Conservation (phyloP, 2,113 vertebrate species). For the Pygoscelis adeliae region DNA sequence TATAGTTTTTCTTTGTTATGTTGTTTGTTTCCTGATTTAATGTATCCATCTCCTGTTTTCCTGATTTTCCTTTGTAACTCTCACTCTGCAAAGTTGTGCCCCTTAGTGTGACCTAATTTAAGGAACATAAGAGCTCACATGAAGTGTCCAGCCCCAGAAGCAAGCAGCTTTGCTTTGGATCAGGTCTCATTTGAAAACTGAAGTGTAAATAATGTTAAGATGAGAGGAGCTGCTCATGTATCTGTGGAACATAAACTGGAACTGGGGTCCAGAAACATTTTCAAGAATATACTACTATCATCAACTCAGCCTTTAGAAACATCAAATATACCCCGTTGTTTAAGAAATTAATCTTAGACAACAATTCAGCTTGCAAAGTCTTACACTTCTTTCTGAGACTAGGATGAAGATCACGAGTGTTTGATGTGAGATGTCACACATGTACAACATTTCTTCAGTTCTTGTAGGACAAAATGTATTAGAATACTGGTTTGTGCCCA, state of each 20-base stretch:
- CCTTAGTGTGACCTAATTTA: neutral
- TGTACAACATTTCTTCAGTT: neutral
- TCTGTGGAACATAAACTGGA: neutral
- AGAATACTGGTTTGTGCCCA: neutral
- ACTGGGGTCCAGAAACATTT: neutral
- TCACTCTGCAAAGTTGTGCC: neutral
- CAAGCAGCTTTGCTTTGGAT: neutral
- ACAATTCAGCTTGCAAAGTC: neutral
- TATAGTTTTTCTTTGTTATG: neutral
- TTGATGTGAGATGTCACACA: neutral
- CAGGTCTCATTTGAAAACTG: neutral
- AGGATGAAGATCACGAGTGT: accelerated
- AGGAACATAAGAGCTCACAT: neutral
- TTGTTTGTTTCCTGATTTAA: neutral
- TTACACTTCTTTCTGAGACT: neutral
- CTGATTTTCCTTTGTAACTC: neutral
- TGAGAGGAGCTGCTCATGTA: neutral
- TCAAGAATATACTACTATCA: neutral
- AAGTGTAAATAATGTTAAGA: neutral
- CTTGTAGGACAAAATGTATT: neutral
- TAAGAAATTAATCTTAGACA: neutral
- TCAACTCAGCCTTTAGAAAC: neutral
- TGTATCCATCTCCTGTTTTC: neutral
- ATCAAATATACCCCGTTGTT: neutral
- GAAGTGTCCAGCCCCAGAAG: neutral